These are phyloP conservation scores for Melieria picta DNA, from an alignment of 2,888 invertebrate species.

Conservation along the genomic window DNA sequence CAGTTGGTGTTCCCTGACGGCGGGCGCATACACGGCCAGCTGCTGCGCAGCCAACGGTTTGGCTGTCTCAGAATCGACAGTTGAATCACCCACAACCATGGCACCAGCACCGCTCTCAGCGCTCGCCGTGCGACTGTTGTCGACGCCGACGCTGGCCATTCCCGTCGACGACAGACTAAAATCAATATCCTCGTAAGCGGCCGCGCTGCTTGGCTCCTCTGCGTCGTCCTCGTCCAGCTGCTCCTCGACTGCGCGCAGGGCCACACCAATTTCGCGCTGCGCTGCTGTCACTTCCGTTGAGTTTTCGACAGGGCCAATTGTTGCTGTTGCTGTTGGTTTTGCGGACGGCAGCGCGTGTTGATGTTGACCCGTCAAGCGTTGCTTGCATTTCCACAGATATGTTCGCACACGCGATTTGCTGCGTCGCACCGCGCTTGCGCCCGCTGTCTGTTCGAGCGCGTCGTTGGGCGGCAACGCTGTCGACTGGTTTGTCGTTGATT, in stretches of 20 bases:
- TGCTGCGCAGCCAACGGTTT: slow-evolving; percentile 4
- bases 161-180: slow-evolving; percentile 39
- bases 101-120: slow-evolving; percentile 18
- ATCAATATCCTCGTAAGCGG: slow-evolving; percentile 46
- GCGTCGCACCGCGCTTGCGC: slow-evolving; percentile 49
- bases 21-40: slow-evolving; percentile 10
- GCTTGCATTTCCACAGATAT: slow-evolving; percentile 65
- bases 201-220: background rate
- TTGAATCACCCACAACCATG: slow-evolving; percentile 4
- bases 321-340: slow-evolving; percentile 27
- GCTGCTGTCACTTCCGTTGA: slow-evolving; percentile 6
- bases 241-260: slow-evolving; percentile 2
- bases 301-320: slow-evolving; percentile 10
- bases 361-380: slow-evolving; percentile 63
- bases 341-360: slow-evolving; percentile 40
- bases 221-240: background rate
- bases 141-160: slow-evolving; percentile 26
- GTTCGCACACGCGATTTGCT: slow-evolving; percentile 66
- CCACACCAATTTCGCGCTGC: background rate
- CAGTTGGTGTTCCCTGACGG: slow-evolving; percentile 41
- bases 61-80: slow-evolving; percentile 26
- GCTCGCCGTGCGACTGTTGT: slow-evolving; percentile 11
- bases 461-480: slow-evolving; percentile 15
- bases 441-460: slow-evolving; percentile 24
- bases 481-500: background rate